Percentiles rank a stretch among this genome's conserved stretches.
Evolutionary conservation across 2,113 vertebrate species (phyloP).

Genomic region (Chaetodon auriga): DNA sequence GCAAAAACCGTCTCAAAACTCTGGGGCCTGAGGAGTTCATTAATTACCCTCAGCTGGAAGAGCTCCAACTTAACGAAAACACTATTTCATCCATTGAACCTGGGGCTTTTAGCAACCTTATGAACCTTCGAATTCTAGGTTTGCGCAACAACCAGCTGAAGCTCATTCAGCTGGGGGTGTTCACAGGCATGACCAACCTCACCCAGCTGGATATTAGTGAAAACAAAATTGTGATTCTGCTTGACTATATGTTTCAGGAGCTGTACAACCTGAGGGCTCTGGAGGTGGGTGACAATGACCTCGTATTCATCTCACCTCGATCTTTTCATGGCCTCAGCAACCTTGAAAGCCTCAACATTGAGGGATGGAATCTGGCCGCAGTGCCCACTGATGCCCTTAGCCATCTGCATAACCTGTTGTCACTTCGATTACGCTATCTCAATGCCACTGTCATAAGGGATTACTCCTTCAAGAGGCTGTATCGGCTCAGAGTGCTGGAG

Average conservation of each 20-base stretch:
- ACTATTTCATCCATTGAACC: conserved; percentile 94
- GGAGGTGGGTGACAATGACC: conserved; percentile 97
- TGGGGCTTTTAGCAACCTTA: conserved; percentile 95
- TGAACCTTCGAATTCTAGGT: conserved; percentile 94
- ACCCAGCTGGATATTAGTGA: conserved; percentile 98
- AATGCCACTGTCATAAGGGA: conserved; percentile 94
- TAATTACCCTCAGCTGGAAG: conserved; percentile 95
- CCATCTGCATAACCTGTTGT: conserved; percentile 94
- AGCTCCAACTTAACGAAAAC: conserved; percentile 97
- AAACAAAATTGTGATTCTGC: conserved; percentile 98
- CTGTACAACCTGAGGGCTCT: conserved; percentile 96
- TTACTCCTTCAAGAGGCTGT: conserved; percentile 96
- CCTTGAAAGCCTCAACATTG: conserved; percentile 94
- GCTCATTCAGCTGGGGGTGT: conserved; percentile 96
- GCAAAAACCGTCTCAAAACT: conserved; percentile 96
- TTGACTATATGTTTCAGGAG: conserved; percentile 99
- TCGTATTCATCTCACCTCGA: conserved; percentile 96
- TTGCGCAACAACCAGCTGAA: conserved; percentile 97
- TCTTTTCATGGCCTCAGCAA: conserved; percentile 97
- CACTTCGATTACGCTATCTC: conserved; percentile 92
- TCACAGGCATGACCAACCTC: conserved; percentile 96
- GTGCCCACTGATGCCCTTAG: conserved; percentile 97
- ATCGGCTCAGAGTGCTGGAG: conserved; percentile 93
- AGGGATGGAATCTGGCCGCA: conserved; percentile 95
- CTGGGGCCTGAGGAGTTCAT: conserved; percentile 97